Conservation (phyloP, 2,113 vertebrate species). For the Colaptes auratus region DNA sequence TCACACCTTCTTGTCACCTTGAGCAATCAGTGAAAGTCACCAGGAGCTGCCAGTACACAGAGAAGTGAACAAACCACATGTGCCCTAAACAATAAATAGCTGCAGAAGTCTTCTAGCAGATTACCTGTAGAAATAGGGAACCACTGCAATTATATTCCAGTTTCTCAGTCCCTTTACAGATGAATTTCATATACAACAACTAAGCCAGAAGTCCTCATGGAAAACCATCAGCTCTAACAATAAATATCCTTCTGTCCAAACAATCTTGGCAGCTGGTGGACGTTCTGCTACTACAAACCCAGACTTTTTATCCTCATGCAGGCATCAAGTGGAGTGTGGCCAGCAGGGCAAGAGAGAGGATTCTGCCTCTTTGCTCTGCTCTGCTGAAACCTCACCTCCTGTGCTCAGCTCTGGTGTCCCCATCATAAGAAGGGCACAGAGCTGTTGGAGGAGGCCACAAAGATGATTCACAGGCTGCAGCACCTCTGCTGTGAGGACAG, state of each 20-base stretch:
- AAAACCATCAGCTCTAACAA: neutral
- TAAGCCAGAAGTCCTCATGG: neutral
- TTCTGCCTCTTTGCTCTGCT: no score
- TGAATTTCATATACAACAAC: neutral
- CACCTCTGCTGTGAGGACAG: no score
- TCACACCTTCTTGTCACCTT: slow-evolving; percentile 38
- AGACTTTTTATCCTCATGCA: neutral
- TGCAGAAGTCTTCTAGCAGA: neutral
- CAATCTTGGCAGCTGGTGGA: neutral
- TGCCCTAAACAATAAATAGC: neutral
- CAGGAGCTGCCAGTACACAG: neutral
- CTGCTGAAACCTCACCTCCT: no score
- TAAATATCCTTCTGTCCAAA: neutral
- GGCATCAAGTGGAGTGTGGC: no score
- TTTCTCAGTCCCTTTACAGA: neutral
- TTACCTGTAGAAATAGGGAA: neutral
- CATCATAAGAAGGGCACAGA: no score
- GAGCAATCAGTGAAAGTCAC: slow-evolving; percentile 46
- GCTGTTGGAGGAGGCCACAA: no score
- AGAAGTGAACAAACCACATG: neutral
- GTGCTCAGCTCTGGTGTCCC: no score
- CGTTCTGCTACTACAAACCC: neutral
- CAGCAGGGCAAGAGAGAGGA: no score
- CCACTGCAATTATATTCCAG: neutral
- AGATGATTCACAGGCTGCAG: no score